Base-by-base conservation (phyloP, 2,888 invertebrate genomes). In the Phoronis australis region DNA sequence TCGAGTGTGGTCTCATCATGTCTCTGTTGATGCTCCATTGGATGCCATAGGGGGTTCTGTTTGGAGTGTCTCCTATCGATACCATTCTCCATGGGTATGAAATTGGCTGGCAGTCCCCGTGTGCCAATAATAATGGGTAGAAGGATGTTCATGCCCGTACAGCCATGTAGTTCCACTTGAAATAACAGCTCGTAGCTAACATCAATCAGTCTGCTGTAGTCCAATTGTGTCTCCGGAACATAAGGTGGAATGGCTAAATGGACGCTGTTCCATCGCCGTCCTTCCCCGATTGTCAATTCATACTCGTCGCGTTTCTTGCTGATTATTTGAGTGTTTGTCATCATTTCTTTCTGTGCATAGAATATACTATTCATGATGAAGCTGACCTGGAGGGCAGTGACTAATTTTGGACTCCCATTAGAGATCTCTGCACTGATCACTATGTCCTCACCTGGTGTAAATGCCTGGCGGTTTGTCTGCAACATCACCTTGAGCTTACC, bases 201-300 rank as follows among this genome's bases (percentile, higher is more conserved):
- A 45, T 74, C 73, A 26, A 76, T 76, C 52, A 76, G 71, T 57
- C 73, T 74, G 57, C 75, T 75, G 47, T 61, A 66, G 35, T 72
- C 68, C 22, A 76, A 58, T 5, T 60, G 57, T 0, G 74, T 68
- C 56, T 75, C 75, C 0, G 76, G 76, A 23, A 74, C 69, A 55
- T 74, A 75, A 1, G 72, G 71, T 4, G 75, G 75, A 9, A 75
- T 64, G 4, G 68, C 55, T 4, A 75, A 56, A 12, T 70, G 60
- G 1, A 73, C 71, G 52, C 64, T 64, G 43, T 66, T 69, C 76
- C 76, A 76, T 9, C 64, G 56, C 4, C 73, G 58, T 1, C 71
- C 71, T 42, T 74, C 71, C n/a, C 68, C 70, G 12, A 62, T 53
- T 1, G 57, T 52, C 42, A 75, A 58, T 54, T 72, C 69, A 37